phyloP scores from a whole-genome alignment of 2,888 invertebrate genomes.

The Drepana falcataria region DNA sequence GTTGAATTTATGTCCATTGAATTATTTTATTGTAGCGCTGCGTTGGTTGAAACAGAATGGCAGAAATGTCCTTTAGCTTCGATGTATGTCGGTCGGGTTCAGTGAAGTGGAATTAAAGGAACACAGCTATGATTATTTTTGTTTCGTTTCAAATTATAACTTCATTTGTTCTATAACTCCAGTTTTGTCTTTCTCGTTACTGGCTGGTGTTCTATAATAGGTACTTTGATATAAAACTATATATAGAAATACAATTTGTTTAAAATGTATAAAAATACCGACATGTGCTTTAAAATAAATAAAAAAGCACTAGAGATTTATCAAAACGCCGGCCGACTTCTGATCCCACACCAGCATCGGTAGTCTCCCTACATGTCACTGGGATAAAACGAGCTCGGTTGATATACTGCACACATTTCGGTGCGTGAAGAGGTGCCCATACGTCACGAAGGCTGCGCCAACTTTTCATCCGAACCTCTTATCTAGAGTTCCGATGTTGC shows the following conservation, averaged over 20 bases:
- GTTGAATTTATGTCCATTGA: not conserved
- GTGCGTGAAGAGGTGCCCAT: constrained; percentile 40
- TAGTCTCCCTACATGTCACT: constrained; percentile 23
- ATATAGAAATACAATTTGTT: too few species aligned
- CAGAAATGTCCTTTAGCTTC: not conserved
- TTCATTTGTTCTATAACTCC: not conserved
- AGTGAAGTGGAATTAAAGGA: not conserved
- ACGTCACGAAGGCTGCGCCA: constrained; percentile 39
- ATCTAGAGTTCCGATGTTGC: constrained; percentile 8
- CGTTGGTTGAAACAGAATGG: not conserved
- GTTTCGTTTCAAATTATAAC: not conserved
- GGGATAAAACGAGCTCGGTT: constrained; percentile 43
- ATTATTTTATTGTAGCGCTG: not conserved
- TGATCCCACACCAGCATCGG: not conserved
- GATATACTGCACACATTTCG: constrained; percentile 50
- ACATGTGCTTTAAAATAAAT: too few species aligned
- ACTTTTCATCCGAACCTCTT: constrained; percentile 48
- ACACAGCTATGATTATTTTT: not conserved
- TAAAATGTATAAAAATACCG: too few species aligned
- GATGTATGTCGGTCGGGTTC: not conserved
- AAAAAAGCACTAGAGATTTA: too few species aligned
- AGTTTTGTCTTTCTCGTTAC: too few species aligned
- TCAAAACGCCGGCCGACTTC: too few species aligned
- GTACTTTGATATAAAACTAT: too few species aligned
- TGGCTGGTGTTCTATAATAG: too few species aligned